These are phyloP conservation scores for Andrena trimmerana DNA, from an alignment of 2,888 invertebrate genomes.

Conservation along the genomic window DNA sequence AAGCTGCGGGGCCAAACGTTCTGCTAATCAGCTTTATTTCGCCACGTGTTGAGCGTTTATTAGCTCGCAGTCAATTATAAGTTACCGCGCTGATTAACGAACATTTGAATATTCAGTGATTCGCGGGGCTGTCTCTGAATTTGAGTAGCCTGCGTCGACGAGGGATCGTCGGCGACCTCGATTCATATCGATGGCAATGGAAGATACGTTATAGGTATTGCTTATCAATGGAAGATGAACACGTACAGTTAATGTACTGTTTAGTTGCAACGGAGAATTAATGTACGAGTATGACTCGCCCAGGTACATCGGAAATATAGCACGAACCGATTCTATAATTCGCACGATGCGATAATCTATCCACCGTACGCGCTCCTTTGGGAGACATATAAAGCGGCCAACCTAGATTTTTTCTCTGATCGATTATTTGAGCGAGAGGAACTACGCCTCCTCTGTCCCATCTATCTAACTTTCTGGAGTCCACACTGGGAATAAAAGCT, in stretches of 20 bases:
- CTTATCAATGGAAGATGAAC: too few species aligned
- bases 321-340: constrained; percentile 21
- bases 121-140: neutral
- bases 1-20: constrained; percentile 34
- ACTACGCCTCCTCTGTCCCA: neutral
- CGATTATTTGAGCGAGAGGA: constrained; percentile 55
- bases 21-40: constrained; percentile 61
- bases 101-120: constrained; percentile 22
- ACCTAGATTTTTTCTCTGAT: constrained; percentile 65
- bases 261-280: constrained; percentile 61
- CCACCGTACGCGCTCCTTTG: constrained; percentile 56
- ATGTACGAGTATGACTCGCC: constrained; percentile 47
- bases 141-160: neutral
- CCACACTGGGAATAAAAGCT: constrained; percentile 22
- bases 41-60: neutral
- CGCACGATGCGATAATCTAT: constrained; percentile 38
- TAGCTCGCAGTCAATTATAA: constrained; percentile 6
- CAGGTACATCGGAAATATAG: constrained; percentile 57
- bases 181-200: too few species aligned
- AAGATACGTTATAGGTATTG: too few species aligned
- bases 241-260: neutral
- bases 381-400: constrained; percentile 68
- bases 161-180: too few species aligned
- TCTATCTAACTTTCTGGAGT: constrained; percentile 34
- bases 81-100: constrained; percentile 20